Evolutionary conservation across 2,113 vertebrate species (phyloP).

Genomic region (Stegostoma tigrinum): DNA sequence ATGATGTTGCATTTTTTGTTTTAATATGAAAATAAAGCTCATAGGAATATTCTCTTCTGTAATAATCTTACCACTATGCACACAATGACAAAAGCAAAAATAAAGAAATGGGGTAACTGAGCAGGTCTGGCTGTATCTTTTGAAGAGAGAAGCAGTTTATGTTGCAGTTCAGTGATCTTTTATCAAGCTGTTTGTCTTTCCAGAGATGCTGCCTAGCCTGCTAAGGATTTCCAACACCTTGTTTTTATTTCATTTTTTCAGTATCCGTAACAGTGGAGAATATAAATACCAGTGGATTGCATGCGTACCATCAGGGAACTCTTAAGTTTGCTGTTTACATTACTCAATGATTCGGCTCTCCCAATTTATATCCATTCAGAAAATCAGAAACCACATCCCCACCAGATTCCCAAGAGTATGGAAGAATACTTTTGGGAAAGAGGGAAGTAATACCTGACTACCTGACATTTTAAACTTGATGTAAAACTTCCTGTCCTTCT

Average conservation of each 20-base stretch:
- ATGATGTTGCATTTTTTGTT: constrained; percentile 13
- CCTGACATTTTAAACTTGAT: background rate
- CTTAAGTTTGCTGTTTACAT: background rate
- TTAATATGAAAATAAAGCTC: background rate
- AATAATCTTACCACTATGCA: constrained; percentile 21
- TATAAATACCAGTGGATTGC: background rate
- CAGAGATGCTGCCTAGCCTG: background rate
- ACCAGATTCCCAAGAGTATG: background rate
- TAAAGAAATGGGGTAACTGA: background rate
- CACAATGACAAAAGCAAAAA: constrained; percentile 33
- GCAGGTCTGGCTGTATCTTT: background rate
- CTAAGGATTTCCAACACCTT: background rate
- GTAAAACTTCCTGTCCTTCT: background rate
- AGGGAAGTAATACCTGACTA: background rate
- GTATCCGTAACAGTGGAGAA: background rate
- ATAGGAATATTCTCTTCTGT: background rate
- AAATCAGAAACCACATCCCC: background rate
- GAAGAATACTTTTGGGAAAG: background rate
- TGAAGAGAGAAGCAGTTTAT: background rate
- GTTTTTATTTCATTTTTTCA: background rate
- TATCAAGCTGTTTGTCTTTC: background rate
- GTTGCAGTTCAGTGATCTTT: background rate
- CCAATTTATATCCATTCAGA: too few relatives aligned
- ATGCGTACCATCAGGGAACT: too few relatives aligned
- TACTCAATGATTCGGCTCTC: background rate